Conservation (phyloP, 2,113 vertebrate species). For the Nycticebus coucang region DNA sequence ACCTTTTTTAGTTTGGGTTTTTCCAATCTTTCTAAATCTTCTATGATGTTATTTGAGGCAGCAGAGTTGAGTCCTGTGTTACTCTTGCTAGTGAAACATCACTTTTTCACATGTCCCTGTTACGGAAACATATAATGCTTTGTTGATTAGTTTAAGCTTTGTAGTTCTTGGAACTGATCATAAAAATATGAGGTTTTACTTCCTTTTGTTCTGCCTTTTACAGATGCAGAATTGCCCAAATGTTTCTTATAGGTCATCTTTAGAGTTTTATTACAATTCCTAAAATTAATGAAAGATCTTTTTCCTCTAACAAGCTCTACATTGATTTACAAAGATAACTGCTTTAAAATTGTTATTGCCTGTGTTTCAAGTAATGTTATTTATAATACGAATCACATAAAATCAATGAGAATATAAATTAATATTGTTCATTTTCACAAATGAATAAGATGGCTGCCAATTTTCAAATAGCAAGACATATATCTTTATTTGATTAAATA, state of each 20-base stretch:
- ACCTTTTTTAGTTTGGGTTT: constrained; percentile 46
- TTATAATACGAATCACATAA: constrained; percentile 55
- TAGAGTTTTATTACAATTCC: background rate
- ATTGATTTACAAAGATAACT: constrained; percentile 67
- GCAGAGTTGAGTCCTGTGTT: background rate
- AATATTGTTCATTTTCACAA: constrained; percentile 66
- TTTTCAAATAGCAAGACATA: constrained; percentile 54
- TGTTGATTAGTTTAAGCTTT: background rate
- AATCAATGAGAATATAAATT: constrained; percentile 72
- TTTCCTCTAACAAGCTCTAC: constrained; percentile 18
- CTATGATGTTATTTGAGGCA: background rate
- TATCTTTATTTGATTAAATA: constrained; percentile 61
- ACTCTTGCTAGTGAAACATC: background rate
- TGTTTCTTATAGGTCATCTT: background rate
- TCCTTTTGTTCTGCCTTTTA: background rate
- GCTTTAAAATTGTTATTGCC: constrained; percentile 50
- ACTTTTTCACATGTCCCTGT: background rate
- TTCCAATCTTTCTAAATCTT: constrained; percentile 64
- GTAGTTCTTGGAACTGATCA: background rate
- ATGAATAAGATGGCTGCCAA: constrained; percentile 40
- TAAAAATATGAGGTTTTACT: constrained; percentile 32
- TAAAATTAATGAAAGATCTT: background rate
- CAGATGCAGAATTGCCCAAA: background rate
- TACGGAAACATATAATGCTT: background rate
- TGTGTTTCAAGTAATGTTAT: constrained; percentile 49